Evolutionary conservation across 2,113 vertebrate species (phyloP).

Genomic region (Phyllostomus discolor): DNA sequence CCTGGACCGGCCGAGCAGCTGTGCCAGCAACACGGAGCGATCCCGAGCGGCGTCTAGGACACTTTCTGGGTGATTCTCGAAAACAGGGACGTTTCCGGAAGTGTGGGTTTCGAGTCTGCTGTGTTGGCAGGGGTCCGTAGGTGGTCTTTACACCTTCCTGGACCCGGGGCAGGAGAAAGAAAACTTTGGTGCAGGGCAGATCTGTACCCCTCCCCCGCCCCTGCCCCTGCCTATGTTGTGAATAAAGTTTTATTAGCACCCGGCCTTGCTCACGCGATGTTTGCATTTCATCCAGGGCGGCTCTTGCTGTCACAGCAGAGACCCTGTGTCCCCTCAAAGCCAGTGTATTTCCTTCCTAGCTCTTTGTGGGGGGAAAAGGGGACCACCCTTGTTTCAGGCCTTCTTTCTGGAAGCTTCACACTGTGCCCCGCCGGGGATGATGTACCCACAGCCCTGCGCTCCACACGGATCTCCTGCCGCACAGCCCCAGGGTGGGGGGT

Average conservation of each 20-base stretch:
- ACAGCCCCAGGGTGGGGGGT: not conserved
- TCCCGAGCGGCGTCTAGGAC: not conserved
- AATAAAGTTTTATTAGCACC: conserved; percentile 31
- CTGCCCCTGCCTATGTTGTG: not conserved
- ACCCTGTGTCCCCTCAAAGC: not conserved
- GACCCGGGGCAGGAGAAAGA: not conserved
- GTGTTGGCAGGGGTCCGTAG: not conserved
- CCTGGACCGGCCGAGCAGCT: fast-evolving
- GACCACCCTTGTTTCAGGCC: not conserved
- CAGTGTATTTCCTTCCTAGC: no score
- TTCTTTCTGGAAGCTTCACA: not conserved
- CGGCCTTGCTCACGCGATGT: not conserved
- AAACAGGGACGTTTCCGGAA: not conserved
- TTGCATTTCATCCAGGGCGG: fast-evolving
- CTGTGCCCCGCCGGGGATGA: fast-evolving
- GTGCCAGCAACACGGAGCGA: fast-evolving
- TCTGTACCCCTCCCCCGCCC: no score
- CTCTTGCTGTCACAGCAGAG: not conserved
- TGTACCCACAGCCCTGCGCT: no score
- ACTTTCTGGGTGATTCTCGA: not conserved
- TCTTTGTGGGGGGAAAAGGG: not conserved
- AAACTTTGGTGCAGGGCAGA: not conserved
- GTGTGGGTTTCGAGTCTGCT: not conserved
- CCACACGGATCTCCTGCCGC: not conserved
- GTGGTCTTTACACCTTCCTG: not conserved